Base-by-base conservation (phyloP, 2,797 vertebrate genomes). In the Phoxinus dragarum region DNA sequence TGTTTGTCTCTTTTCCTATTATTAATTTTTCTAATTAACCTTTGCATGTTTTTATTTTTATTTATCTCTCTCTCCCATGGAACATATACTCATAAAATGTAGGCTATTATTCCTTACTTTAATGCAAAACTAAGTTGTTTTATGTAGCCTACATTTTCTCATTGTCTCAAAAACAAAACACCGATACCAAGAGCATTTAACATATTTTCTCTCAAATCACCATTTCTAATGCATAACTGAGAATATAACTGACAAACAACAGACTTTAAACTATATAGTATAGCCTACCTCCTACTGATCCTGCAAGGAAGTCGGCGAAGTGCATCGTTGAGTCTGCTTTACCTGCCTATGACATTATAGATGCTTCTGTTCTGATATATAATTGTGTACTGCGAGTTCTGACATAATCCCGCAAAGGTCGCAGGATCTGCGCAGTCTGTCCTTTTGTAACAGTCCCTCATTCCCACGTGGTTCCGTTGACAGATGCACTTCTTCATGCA, bases 291-390 rank as follows among this genome's bases (percentile, higher is more conserved):
- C 93, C 94, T 64, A 92, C 59, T n/a, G 93, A 94, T 42, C 94
- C 94, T 31, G 93, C 94, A 36, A 93, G 72, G 81, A 94, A 94
- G 88, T 94, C 94, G 21, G 92, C 91, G 40, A 92, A 87, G 81
- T 90, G 90, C 91, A 92, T 91, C 52, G 8, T 81, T 49, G 2
- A 10, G 17, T 0, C 68, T 42, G 38, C n/a, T 73, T 21, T 21
- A 74, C 59, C n/a, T 59, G 21, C 1, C n/a, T 6, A 79, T 14
- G 16, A 0, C 8, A 31, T 14, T 44, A 23, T 67, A 1, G 17
- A 4, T 31, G 17, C 21, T 49, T 23, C 3, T 49, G 47, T 49
- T 1, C 14, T 36, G 61, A 5, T 10, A 0, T 23, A 17, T 31
- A 19, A 5, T n/a, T 44, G 77, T 44, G 4, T 66, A 42, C 61